Percentiles rank a stretch among this genome's conserved stretches.
Conservation (phyloP, 53 echinoderm and acorn worm species). For the Luidia sarsii region DNA sequence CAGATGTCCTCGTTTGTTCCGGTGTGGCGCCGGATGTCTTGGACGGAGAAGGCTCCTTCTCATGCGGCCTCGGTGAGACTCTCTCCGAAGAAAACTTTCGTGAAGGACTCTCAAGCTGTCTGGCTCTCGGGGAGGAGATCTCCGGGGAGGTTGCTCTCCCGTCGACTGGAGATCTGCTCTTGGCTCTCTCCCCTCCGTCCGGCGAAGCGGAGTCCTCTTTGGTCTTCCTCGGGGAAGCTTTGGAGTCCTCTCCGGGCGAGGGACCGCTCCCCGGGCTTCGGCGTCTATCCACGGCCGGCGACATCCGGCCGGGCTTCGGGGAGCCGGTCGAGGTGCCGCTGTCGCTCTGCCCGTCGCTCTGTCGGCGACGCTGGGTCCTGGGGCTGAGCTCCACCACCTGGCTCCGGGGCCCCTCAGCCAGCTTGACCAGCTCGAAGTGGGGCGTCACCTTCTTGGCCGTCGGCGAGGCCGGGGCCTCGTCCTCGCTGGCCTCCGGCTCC, state of each 20-base stretch:
- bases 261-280: background rate
- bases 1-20: background rate
- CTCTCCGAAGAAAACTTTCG: too few species aligned
- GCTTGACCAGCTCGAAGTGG: slow-evolving; percentile 57
- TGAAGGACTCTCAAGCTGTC: background rate
- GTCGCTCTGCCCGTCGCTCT: slow-evolving; percentile 4
- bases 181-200: slow-evolving; percentile 28
- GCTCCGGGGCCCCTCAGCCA: slow-evolving; percentile 44
- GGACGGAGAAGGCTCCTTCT: background rate
- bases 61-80: background rate
- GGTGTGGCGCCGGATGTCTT: slow-evolving; percentile 3
- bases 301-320: background rate
- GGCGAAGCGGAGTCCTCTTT: background rate
- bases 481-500: slow-evolving; percentile 31
- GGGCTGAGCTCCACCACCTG: slow-evolving; percentile 49
- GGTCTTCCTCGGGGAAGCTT: too few species aligned
- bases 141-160: slow-evolving; percentile 9
- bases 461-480: slow-evolving; percentile 21
- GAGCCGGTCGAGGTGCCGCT: slow-evolving; percentile 5
- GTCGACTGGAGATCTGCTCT: slow-evolving; percentile 24
- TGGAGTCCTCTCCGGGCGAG: slow-evolving; percentile 5
- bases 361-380: slow-evolving; percentile 33
- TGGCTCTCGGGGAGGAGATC: background rate
- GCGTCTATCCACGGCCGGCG: slow-evolving; percentile 1
- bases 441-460: slow-evolving; percentile 43